A percentile compares a stretch with the other conserved stretches of the same genome.
phyloP scores from a whole-genome alignment of 2,797 vertebrate genomes.

The Aselliscus stoliczkanus region DNA sequence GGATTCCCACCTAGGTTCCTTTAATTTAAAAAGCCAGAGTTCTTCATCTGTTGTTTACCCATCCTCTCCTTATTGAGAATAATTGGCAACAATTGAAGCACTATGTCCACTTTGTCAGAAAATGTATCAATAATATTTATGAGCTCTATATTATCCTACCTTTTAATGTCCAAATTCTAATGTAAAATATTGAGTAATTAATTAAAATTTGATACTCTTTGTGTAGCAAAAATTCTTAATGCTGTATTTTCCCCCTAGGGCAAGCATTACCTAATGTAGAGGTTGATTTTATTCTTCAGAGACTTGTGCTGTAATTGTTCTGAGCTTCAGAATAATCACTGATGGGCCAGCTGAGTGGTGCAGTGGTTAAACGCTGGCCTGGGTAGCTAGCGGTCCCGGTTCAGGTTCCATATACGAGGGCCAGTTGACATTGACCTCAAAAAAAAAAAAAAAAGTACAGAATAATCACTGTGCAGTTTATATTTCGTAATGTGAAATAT shows the following conservation, averaged over 20 bases:
- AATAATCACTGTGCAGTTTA: not conserved
- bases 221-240: not conserved
- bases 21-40: not conserved
- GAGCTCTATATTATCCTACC: not conserved
- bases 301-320: not conserved
- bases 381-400: too few species aligned
- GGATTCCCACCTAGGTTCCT: not conserved
- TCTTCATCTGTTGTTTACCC: not conserved
- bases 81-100: not conserved
- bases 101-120: not conserved
- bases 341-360: too few species aligned
- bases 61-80: not conserved
- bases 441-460: too few species aligned
- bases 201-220: not conserved
- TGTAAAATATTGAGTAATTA: not conserved
- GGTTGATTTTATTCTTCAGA: not conserved
- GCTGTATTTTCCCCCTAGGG: not conserved
- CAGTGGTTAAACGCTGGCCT: too few species aligned
- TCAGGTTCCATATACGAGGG: too few species aligned
- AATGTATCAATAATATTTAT: not conserved
- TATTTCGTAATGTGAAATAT: not conserved
- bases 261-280: not conserved
- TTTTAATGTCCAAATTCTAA: not conserved
- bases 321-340: not conserved
- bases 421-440: too few species aligned